phyloP scores from a whole-genome alignment of 2,797 vertebrate species.

The Aythya fuligula region DNA sequence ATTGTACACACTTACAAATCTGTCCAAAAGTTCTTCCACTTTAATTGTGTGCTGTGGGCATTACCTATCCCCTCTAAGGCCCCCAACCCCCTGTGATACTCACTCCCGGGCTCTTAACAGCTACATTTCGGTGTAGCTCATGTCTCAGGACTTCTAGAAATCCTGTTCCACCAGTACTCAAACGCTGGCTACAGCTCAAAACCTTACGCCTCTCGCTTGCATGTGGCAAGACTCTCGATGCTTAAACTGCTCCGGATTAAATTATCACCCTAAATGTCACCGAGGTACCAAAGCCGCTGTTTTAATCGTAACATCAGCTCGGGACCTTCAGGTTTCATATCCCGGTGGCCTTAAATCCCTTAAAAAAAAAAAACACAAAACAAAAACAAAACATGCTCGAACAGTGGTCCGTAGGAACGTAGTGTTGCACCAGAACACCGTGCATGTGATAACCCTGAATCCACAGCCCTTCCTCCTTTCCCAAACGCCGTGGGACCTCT shows the following conservation, averaged over 20 bases:
- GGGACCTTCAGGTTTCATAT: not conserved
- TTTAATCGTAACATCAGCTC: not conserved
- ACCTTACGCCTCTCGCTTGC: not conserved
- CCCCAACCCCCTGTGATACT: not conserved
- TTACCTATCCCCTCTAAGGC: not conserved
- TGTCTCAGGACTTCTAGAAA: constrained; percentile 11
- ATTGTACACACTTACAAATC: not conserved
- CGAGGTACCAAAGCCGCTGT: not conserved
- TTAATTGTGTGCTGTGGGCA: not conserved
- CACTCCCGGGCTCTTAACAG: not conserved
- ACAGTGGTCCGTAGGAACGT: not conserved
- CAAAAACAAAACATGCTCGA: not conserved
- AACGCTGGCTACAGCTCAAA: constrained; percentile 31
- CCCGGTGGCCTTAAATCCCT: not conserved
- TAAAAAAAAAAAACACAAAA: not conserved
- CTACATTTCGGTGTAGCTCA: not conserved
- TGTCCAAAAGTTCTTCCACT: not conserved
- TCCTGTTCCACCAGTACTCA: constrained; percentile 1
- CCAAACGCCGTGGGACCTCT: not conserved
- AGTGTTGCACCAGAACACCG: not conserved
- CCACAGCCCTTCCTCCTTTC: not conserved
- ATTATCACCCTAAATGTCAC: not conserved
- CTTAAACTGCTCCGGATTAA: not conserved
- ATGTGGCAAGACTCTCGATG: not conserved
- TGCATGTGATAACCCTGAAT: not conserved